Base-by-base conservation (phyloP, 2,888 invertebrate genomes). In the Agonopterix alstromeriana region DNA sequence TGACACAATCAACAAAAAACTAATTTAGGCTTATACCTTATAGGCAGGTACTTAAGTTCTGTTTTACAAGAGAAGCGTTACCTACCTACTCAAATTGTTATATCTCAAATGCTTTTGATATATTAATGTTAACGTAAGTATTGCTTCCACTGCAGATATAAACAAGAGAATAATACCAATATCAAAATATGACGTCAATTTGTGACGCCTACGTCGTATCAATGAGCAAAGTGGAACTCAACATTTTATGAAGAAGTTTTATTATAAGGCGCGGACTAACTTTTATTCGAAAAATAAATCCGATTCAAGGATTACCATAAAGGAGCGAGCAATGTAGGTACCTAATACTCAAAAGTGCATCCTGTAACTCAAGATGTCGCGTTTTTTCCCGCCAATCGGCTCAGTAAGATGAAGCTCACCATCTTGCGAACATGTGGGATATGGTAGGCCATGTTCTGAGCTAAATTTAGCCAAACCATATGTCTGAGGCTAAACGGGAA, bases 381-480 rank as follows among this genome's bases (percentile, higher is more conserved):
- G 66, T 80, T 82, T 88, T 86, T 86, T 82, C 76, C 71, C 67
- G 57, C 60, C 75, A 77, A 80, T 74, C 77, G 73, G 72, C 78
- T 75, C 73, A 69, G 81, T 73, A 81, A 82, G 79, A 67, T 77
- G 79, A 82, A 63, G 67, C 70, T 53, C 69, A 62, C 73, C 87
- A 87, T 85, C 73, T 86, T 88, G 87, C 74, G 62, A 82, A 79
- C 86, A 86, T 86, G 75, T 86, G 85, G 82, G 70, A 63, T 58
- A 70, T 63, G 71, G 68, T 70, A 65, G 66, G 67, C 65, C 65
- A 65, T 61, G 58, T 63, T 63, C 58, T 42, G 59, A 61, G 70
- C 74, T 87, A 87, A 81, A 85, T 87, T 80, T 87, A 87, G 83
- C 72, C 61, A 53, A 55, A 65, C 82, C 86, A 87, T 84, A 86